Evolutionary conservation across 2,888 invertebrate species (phyloP).

Genomic region (Coecobrya sp.): DNA sequence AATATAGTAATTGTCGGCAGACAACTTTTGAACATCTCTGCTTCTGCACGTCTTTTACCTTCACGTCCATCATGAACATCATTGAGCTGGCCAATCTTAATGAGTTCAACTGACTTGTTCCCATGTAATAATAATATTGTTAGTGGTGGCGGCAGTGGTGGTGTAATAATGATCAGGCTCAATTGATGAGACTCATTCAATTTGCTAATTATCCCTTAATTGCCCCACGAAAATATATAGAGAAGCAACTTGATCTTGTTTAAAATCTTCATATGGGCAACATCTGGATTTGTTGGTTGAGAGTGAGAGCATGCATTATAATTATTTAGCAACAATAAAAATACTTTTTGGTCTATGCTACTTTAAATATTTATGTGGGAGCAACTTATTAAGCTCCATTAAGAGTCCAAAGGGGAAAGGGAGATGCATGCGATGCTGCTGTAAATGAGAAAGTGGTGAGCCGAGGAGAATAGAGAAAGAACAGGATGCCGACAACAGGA

Average conservation of each 20-base stretch:
- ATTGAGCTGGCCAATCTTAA: constrained; percentile 64
- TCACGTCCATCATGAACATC: constrained; percentile 32
- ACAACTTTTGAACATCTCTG: not conserved
- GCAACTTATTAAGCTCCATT: constrained; percentile 30
- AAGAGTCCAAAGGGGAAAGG: not conserved
- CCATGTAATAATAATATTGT: not conserved
- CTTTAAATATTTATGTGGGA: constrained; percentile 62
- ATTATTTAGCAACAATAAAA: constrained; percentile 65
- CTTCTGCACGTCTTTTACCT: not conserved
- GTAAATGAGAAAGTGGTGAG: constrained; percentile 4
- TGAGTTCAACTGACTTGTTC: constrained; percentile 65
- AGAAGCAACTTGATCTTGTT: not conserved
- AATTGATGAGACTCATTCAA: constrained; percentile 73
- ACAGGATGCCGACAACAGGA: constrained; percentile 14
- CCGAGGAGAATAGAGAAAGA: constrained; percentile 12
- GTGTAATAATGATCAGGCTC: constrained; percentile 65
- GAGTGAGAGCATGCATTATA: not conserved
- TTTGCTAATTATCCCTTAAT: constrained; percentile 79
- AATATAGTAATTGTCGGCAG: constrained; percentile 50
- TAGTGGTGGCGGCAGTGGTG: not conserved
- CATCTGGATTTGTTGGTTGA: constrained; percentile 43
- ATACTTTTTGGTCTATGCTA: constrained; percentile 70
- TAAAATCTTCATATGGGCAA: constrained; percentile 32
- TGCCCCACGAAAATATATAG: constrained; percentile 40
- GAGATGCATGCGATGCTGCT: not conserved